phyloP scores from a whole-genome alignment of 2,888 invertebrate genomes.

The Xylota sylvarum region DNA sequence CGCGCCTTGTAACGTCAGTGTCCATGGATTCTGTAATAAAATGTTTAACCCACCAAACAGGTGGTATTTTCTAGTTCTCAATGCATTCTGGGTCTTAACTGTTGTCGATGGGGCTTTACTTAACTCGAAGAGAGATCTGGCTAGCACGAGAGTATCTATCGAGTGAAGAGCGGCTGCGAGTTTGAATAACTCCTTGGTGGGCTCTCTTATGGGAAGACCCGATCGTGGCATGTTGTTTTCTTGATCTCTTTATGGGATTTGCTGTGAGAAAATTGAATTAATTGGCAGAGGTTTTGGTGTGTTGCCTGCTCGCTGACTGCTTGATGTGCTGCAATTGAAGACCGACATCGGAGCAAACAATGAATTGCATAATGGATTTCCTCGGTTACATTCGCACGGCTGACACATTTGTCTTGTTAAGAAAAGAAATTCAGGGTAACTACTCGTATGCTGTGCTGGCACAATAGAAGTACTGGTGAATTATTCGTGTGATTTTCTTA shows the following conservation, averaged over 20 bases:
- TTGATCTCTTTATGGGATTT: slow-evolving; percentile 60
- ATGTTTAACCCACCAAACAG: slow-evolving; percentile 1
- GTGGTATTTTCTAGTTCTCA: slow-evolving; percentile 30
- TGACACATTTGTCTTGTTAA: slow-evolving; percentile 62
- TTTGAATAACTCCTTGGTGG: slow-evolving; percentile 16
- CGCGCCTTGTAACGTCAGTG: slow-evolving; percentile 47
- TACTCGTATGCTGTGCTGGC: not conserved
- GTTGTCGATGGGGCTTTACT: slow-evolving; percentile 6
- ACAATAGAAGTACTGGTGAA: not conserved
- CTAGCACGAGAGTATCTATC: slow-evolving; percentile 18
- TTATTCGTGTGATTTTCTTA: not conserved
- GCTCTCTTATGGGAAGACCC: slow-evolving; percentile 63
- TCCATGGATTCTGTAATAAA: slow-evolving; percentile 52
- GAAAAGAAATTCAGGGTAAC: slow-evolving; percentile 46
- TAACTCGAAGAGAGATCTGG: slow-evolving; percentile 41
- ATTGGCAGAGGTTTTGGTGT: slow-evolving; percentile 54
- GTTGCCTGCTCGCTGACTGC: slow-evolving; percentile 22
- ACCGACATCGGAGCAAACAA: slow-evolving; percentile 63
- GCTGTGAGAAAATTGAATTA: slow-evolving; percentile 70
- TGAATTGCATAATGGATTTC: slow-evolving; percentile 67
- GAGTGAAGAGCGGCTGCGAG: slow-evolving; percentile 10
- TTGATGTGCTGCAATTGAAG: slow-evolving; percentile 69
- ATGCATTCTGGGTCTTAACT: slow-evolving; percentile 53
- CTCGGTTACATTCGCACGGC: slow-evolving; percentile 57
- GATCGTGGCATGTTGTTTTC: slow-evolving; percentile 58